These are phyloP conservation scores for Isichthys henryi DNA, from an alignment of 2,113 vertebrate genomes.

Conservation along the genomic window DNA sequence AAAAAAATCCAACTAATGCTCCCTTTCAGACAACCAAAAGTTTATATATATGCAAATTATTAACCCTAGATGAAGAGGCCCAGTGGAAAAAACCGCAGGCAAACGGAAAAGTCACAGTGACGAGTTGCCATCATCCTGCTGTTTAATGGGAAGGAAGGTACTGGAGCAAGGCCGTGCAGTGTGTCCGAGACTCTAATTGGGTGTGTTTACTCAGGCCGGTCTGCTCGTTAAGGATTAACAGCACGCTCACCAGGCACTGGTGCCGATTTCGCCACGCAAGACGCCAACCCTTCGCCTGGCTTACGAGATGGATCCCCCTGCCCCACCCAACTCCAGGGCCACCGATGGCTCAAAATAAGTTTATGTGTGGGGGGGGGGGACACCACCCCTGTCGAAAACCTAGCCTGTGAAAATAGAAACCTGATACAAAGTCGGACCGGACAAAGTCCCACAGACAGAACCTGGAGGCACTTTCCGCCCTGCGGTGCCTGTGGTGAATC, in stretches of 20 bases:
- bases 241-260: not conserved
- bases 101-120: not conserved
- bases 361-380: not conserved
- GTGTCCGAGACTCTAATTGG: not conserved
- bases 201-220: not conserved
- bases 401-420: constrained; percentile 14
- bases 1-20: not conserved
- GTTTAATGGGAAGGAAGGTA: not conserved
- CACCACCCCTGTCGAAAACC: not conserved
- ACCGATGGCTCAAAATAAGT: not conserved
- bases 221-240: not conserved
- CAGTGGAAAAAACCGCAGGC: not conserved
- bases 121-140: not conserved
- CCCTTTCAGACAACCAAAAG: not conserved
- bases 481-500: not conserved
- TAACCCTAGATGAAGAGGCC: not conserved
- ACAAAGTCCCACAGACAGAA: not conserved
- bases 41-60: not conserved
- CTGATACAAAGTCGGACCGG: not conserved
- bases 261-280: not conserved
- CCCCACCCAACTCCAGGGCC: not conserved
- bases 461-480: not conserved
- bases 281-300: not conserved
- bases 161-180: not conserved
- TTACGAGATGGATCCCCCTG: not conserved